Evolutionary conservation across 1,140 invertebrate species (phyloP).

Genomic region (Plectrocnemia conspersa): DNA sequence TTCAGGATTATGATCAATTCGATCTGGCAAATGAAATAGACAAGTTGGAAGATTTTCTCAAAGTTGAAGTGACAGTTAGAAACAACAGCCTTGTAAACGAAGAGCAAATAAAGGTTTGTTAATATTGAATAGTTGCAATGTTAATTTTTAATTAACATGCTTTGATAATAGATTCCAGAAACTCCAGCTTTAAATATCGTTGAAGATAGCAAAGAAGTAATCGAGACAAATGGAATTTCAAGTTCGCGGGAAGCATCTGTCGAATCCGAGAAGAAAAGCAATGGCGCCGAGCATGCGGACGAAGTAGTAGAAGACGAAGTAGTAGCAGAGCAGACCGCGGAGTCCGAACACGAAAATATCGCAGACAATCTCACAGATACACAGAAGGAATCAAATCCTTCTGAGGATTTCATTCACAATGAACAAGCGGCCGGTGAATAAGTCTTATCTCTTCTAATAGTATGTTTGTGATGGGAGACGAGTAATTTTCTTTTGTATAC

Average conservation of each 20-base stretch:
- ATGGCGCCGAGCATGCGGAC: slow-evolving; percentile 16
- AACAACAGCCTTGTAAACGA: slow-evolving; percentile 13
- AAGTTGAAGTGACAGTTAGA: slow-evolving; percentile 54
- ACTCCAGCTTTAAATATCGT: slow-evolving; percentile 10
- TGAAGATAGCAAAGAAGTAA: slow-evolving; percentile 25
- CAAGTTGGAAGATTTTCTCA: slow-evolving; percentile 78
- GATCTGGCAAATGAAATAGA: slow-evolving; percentile 88
- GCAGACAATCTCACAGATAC: slow-evolving; percentile 15
- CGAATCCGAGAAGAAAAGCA: slow-evolving; percentile 28
- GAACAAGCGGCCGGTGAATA: slow-evolving; percentile 44
- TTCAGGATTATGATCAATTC: slow-evolving; percentile 89
- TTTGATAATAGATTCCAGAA: slow-evolving; percentile 1
- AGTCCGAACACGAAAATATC: neutral
- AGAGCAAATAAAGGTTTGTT: neutral
- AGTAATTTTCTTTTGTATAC: no score
- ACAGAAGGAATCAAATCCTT: slow-evolving; percentile 42
- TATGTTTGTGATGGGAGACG: neutral
- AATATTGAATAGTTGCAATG: slow-evolving; percentile 4
- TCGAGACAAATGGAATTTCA: slow-evolving; percentile 28
- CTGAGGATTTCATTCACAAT: slow-evolving; percentile 45
- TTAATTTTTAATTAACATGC: neutral
- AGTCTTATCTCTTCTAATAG: no score
- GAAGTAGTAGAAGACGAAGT: slow-evolving; percentile 31
- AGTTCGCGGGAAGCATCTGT: slow-evolving; percentile 32
- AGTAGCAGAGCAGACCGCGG: slow-evolving; percentile 37